These are phyloP conservation scores for Erebia epiphron DNA, from an alignment of 2,888 invertebrate species.

Conservation along the genomic window DNA sequence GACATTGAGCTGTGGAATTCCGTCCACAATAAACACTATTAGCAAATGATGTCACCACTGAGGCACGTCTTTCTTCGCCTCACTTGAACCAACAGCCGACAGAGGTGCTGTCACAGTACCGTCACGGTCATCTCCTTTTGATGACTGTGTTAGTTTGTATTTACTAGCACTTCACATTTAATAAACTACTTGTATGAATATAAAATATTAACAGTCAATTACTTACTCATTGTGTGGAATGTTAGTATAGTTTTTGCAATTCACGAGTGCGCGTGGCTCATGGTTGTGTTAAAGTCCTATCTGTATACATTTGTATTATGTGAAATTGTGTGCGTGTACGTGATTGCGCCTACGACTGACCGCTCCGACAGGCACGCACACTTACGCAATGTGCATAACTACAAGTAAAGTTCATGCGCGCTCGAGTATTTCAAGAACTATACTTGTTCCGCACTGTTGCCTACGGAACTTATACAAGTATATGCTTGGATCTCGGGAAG, in stretches of 20 bases:
- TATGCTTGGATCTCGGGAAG: too few relatives aligned
- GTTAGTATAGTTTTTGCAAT: background rate
- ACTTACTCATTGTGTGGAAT: background rate
- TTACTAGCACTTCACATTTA: background rate
- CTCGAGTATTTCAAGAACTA: too few relatives aligned
- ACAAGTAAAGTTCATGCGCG: too few relatives aligned
- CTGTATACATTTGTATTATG: too few relatives aligned
- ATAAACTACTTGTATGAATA: background rate
- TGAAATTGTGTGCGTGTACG: too few relatives aligned
- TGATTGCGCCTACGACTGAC: too few relatives aligned
- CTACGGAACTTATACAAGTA: too few relatives aligned
- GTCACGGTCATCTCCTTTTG: slow-evolving; percentile 28
- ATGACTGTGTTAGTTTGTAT: slow-evolving; percentile 6
- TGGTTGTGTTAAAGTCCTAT: too few relatives aligned
- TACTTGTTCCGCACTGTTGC: too few relatives aligned
- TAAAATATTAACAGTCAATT: background rate
- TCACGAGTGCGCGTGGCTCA: too few relatives aligned
- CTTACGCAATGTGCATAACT: too few relatives aligned
- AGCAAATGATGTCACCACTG: slow-evolving; percentile 62
- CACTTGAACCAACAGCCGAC: slow-evolving; percentile 62
- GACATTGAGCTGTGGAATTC: slow-evolving; percentile 28
- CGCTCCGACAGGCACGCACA: too few relatives aligned
- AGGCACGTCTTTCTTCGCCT: slow-evolving; percentile 52
- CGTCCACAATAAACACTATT: slow-evolving; percentile 24
- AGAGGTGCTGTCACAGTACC: slow-evolving; percentile 39